phyloP scores from a whole-genome alignment of 2,888 invertebrate genomes.

The Aphrophora alni region DNA sequence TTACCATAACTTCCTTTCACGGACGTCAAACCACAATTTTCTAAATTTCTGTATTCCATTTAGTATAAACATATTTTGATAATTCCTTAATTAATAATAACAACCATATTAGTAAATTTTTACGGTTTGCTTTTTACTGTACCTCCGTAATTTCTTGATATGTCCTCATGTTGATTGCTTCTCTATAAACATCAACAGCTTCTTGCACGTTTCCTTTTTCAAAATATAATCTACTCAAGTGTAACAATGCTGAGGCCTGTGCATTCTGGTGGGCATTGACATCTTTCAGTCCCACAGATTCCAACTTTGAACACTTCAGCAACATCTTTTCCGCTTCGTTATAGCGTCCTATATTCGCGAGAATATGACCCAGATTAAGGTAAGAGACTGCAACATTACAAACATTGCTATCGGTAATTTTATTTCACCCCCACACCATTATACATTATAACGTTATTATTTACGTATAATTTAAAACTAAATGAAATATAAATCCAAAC shows the following conservation, averaged over 20 bases:
- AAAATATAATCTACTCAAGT: constrained; percentile 84
- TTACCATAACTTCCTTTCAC: too few species aligned
- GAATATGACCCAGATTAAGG: constrained; percentile 89
- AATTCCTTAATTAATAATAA: too few species aligned
- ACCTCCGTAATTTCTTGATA: constrained; percentile 82
- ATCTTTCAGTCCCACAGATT: constrained; percentile 88
- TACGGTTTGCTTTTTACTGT: too few species aligned
- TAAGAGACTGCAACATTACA: constrained; percentile 79
- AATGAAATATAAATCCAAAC: too few species aligned
- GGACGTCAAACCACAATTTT: too few species aligned
- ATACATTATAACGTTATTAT: too few species aligned
- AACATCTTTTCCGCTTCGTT: constrained; percentile 81
- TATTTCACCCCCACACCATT: too few species aligned
- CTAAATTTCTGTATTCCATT: too few species aligned
- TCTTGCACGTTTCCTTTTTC: constrained; percentile 83
- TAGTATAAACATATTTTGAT: too few species aligned
- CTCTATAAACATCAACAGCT: constrained; percentile 84
- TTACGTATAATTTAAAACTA: too few species aligned
- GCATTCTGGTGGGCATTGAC: constrained; percentile 88
- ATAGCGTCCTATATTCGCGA: constrained; percentile 80
- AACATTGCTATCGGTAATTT: too few species aligned
- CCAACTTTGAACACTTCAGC: constrained; percentile 80
- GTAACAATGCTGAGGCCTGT: constrained; percentile 86
- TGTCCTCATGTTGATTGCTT: constrained; percentile 83
- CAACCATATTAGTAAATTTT: too few species aligned